Evolutionary conservation across 1,140 invertebrate species (phyloP).

Genomic region (Sycobia sp.): DNA sequence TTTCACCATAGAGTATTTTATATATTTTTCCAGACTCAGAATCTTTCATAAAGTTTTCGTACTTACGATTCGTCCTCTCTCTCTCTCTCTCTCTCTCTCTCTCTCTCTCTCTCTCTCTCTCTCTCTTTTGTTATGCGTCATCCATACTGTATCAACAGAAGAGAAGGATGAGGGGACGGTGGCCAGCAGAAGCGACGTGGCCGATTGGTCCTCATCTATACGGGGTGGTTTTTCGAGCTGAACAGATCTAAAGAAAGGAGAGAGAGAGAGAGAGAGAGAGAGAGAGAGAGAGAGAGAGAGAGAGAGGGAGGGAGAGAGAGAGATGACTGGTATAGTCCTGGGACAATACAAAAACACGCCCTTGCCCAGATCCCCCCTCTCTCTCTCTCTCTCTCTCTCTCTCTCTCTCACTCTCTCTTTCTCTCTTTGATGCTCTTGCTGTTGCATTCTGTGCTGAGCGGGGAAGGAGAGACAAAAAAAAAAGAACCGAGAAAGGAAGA

Average conservation of each 20-base stretch:
- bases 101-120: no score
- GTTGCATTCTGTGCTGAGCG: no score
- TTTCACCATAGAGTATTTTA: no score
- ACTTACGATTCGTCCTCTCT: no score
- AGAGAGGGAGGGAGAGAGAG: background rate
- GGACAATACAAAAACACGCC: slow-evolving; percentile 8
- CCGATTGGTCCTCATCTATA: slow-evolving; percentile 29
- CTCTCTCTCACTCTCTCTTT: background rate
- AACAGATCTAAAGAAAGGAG: slow-evolving; percentile 16
- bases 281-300: background rate
- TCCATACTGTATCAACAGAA: background rate
- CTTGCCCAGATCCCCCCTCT: background rate
- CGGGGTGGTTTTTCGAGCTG: slow-evolving; percentile 31
- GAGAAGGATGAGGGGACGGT: background rate
- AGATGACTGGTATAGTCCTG: background rate
- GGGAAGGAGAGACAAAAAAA: no score
- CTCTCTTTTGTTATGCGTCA: no score
- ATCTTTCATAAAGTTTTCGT: no score
- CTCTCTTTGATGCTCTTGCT: no score
- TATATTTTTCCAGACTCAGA: no score
- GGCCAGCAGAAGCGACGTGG: background rate
- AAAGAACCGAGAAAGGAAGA: slow-evolving; percentile 1
- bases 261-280: background rate
- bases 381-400: background rate
- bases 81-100: no score